phyloP scores from a whole-genome alignment of 2,113 vertebrate species.

The Crotalus tigris region DNA sequence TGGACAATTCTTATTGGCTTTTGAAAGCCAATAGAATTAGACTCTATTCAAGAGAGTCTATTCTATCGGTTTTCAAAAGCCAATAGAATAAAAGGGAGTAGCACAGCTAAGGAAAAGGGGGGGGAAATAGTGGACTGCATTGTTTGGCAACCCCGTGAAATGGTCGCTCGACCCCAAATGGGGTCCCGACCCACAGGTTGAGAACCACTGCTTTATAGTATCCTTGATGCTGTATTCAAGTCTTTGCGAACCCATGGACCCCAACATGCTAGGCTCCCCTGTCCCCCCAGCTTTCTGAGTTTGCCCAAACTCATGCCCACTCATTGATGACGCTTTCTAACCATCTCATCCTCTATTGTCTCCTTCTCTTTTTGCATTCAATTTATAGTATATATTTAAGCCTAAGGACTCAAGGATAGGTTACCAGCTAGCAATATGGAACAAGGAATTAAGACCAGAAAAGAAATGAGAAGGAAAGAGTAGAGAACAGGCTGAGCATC shows the following conservation, averaged over 20 bases:
- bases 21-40: no score
- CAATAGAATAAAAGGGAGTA: no score
- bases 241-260: background rate
- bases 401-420: background rate
- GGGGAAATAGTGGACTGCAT: no score
- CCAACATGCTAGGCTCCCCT: background rate
- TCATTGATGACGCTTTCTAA: background rate
- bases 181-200: no score
- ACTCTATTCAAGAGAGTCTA: no score
- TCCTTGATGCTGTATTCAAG: background rate
- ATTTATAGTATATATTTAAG: background rate
- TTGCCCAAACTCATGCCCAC: background rate
- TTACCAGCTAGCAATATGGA: background rate
- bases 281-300: background rate
- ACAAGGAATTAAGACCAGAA: background rate
- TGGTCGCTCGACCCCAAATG: no score
- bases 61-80: no score
- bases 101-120: no score
- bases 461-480: background rate
- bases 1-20: no score
- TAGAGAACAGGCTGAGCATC: background rate
- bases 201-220: background rate
- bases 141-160: no score
- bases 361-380: background rate
- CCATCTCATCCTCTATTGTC: background rate